Base-by-base conservation (phyloP, 2,888 invertebrate species). In the Lasioglossum figueresi region DNA sequence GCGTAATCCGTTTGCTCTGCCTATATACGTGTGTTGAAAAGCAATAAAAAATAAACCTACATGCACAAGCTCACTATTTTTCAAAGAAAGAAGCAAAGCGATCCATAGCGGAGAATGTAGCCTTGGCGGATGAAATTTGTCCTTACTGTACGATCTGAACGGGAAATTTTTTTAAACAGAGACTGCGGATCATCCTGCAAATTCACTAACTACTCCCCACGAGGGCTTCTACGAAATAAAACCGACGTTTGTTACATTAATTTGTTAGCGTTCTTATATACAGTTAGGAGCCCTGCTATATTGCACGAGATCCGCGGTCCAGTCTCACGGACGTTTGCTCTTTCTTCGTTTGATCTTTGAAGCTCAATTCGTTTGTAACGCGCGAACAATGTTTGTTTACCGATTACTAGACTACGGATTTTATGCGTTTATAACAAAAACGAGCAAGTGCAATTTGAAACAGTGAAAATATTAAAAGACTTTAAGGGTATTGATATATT, bases 11-110 rank as follows among this genome's bases (percentile, higher is more conserved):
- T 70, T 71, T 16, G 71, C 27, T 71, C 43, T 27, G 27, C 43
- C 27, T 43, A 43, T 12, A 63, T 63, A 63, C 59, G 59, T 63
- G 59, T 63, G 59, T 63, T 31, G 59, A 63, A 63, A 63, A 63
- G 59, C 59, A 63, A 63, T 63, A 63, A 63, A 31, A 45, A 31
- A 31, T 27, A 27, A 59, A 63, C 59, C 59, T 31, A 63, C 59
- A 27, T 63, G 59, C 59, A 16, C 59, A 27, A 63, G 59, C 59
- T 63, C 59, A 27, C 71, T 27, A n/a, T 27, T 71, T 71, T 71
- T 71, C 59, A 63, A 31, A 63, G 40, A n/a, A n/a, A 43, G 27
- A 43, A 27, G 43, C 40, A 71, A 71, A 43, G 14, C 23, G 70
- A 70, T 40, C 23, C 70, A 14, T 37, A 40, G 40, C 37, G 70